phyloP scores from a whole-genome alignment of 2,888 invertebrate species.

The Listrodromus nycthemerus region DNA sequence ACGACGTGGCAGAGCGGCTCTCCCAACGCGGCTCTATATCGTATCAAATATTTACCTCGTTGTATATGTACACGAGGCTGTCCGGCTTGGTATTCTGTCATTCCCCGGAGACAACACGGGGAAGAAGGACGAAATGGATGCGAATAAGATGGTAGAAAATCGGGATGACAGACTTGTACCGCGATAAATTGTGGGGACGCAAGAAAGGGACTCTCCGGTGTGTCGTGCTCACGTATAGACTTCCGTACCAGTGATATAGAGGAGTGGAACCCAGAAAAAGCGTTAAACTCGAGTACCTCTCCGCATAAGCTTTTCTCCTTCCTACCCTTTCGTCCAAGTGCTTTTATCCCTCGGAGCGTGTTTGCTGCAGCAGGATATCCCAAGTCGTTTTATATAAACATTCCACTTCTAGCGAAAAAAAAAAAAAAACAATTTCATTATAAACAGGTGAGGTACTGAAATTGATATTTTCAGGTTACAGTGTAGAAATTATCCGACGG shows the following conservation, averaged over 20 bases:
- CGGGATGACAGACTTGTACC: constrained; percentile 33
- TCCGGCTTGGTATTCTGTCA: constrained; percentile 18
- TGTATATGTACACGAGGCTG: constrained; percentile 44
- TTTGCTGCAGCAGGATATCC: constrained; percentile 35
- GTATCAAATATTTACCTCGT: constrained; percentile 51
- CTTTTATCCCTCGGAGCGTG: constrained; percentile 46
- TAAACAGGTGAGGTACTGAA: background rate
- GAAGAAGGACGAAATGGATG: background rate
- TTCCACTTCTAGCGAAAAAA: background rate
- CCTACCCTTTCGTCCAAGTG: constrained; percentile 36
- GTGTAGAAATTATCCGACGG: too few species aligned
- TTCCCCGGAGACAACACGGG: constrained; percentile 43
- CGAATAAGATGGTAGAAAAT: constrained; percentile 53
- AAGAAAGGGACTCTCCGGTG: constrained; percentile 26
- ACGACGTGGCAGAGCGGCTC: constrained; percentile 39
- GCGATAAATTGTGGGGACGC: constrained; percentile 48
- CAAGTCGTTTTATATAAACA: constrained; percentile 13
- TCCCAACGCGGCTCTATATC: constrained; percentile 42
- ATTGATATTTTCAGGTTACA: background rate
- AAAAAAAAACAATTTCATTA: background rate
- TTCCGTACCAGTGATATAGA: background rate
- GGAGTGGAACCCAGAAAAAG: constrained; percentile 42
- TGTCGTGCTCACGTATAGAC: constrained; percentile 18
- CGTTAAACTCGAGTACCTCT: constrained; percentile 61
- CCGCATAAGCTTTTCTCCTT: constrained; percentile 58